These are phyloP conservation scores for Neodon shergylaensis DNA, from an alignment of 2,113 vertebrate species.

Conservation along the genomic window DNA sequence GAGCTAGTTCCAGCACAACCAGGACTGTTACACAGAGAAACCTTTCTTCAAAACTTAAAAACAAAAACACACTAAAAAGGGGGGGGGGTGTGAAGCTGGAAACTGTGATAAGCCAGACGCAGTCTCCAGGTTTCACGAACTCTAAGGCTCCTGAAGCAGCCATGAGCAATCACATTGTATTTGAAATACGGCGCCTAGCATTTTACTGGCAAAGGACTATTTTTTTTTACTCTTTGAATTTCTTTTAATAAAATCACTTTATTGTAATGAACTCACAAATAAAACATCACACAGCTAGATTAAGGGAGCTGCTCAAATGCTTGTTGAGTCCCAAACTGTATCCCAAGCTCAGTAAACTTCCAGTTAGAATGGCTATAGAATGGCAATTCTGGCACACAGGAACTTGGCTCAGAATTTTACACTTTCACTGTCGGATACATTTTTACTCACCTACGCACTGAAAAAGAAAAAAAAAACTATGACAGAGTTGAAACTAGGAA, in stretches of 20 bases:
- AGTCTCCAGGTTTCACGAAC: not conserved
- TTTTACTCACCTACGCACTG: not conserved
- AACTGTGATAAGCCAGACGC: not conserved
- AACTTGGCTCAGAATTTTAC: not conserved
- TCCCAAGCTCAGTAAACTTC: not conserved
- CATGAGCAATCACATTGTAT: not conserved
- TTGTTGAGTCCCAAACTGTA: not conserved
- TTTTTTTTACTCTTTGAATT: not conserved
- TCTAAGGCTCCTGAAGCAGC: slow-evolving; percentile 33
- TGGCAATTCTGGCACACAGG: not conserved
- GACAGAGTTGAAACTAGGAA: not conserved
- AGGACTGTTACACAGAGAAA: no score
- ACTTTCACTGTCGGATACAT: not conserved
- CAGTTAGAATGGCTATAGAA: no score
- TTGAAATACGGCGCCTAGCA: slow-evolving; percentile 39
- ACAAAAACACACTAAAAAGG: no score
- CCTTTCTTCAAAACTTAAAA: no score
- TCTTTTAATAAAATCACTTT: not conserved
- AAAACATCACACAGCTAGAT: not conserved
- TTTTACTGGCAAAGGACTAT: slow-evolving; percentile 38
- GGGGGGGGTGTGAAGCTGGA: not conserved
- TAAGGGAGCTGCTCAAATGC: not conserved
- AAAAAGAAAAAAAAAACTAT: not conserved
- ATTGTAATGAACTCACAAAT: not conserved
- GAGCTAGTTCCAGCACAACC: no score